Conservation (phyloP, 2,113 vertebrate species). For the mouse (Mus musculus) region GRCm39 chr2:62430501-62431000, state of each 20-base stretch:
- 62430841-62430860: constrained; percentile 25
- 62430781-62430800: constrained; percentile 46
- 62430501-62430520: constrained; percentile 67
- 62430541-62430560: constrained; percentile 80
- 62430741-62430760: constrained; percentile 79
- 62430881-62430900: not conserved
- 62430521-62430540: constrained; percentile 71
- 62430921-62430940: not conserved
- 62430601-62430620: constrained; percentile 81
- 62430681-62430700: constrained; percentile 83
- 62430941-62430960: not conserved
- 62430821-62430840: constrained; percentile 52
- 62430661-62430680: constrained; percentile 83
- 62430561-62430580: constrained; percentile 77
- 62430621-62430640: constrained; percentile 81
- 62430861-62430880: not conserved
- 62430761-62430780: constrained; percentile 64
- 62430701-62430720: constrained; percentile 82
- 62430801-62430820: constrained; percentile 60
- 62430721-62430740: constrained; percentile 82
- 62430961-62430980: no score
- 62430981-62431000: not conserved
- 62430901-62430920: not conserved
- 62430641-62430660: constrained; percentile 84
- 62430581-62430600: constrained; percentile 81